A percentile compares a stretch with the other conserved stretches of the same genome.
Conservation (phyloP, 2,888 invertebrate species). For the Drosophila rellima region DNA sequence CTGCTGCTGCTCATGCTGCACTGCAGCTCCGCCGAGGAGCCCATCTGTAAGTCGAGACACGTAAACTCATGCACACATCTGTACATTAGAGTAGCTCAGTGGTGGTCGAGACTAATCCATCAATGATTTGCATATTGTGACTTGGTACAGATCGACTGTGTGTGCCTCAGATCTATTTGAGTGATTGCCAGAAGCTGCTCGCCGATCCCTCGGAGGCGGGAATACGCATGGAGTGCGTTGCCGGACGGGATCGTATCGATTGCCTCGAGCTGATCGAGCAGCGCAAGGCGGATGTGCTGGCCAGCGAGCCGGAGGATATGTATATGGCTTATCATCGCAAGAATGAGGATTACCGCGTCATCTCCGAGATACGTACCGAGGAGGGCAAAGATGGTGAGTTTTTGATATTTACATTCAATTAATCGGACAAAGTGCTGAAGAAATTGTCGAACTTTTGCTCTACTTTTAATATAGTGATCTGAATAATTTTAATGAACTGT, state of each 20-base stretch:
- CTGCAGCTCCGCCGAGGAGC: slow-evolving; percentile 63
- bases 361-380: slow-evolving; percentile 91
- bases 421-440: background rate
- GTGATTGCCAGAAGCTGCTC: slow-evolving; percentile 88
- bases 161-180: slow-evolving; percentile 89
- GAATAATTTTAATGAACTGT: too few relatives aligned
- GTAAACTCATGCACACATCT: background rate
- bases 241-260: slow-evolving; percentile 89
- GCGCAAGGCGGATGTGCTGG: slow-evolving; percentile 92
- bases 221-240: slow-evolving; percentile 89
- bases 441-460: background rate
- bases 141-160: slow-evolving; percentile 90
- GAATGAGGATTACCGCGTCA: slow-evolving; percentile 91
- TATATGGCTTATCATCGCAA: slow-evolving; percentile 91
- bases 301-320: slow-evolving; percentile 95
- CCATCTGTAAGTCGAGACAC: slow-evolving; percentile 63
- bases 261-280: slow-evolving; percentile 92
- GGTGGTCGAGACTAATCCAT: background rate
- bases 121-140: too few relatives aligned
- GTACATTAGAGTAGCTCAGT: background rate
- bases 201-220: slow-evolving; percentile 85
- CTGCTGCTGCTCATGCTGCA: slow-evolving; percentile 32
- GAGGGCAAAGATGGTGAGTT: slow-evolving; percentile 90
- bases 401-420: background rate
- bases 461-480: too few relatives aligned